Evolutionary conservation across 2,113 vertebrate species (phyloP).

Genomic region (Regulus satrapa): DNA sequence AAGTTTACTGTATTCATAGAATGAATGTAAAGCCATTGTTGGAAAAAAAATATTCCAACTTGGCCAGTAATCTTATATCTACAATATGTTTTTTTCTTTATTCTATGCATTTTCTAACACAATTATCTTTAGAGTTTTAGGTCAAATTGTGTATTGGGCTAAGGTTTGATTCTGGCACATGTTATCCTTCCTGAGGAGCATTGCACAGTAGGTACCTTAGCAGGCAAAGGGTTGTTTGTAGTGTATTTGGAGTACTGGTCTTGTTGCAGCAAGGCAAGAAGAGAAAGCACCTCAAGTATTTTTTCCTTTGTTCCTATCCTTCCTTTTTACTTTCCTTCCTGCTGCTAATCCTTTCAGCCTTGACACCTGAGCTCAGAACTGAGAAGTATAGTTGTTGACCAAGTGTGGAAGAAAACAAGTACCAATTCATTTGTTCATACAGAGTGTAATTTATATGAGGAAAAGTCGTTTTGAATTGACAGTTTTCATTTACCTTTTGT

Average conservation of each 20-base stretch:
- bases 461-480: constrained; percentile 24
- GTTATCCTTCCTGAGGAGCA: not conserved
- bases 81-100: not conserved
- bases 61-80: not conserved
- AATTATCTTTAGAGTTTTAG: not conserved
- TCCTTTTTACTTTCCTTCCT: not conserved
- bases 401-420: constrained; percentile 1
- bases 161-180: not conserved
- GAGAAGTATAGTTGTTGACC: not conserved
- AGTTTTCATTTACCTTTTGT: constrained; percentile 23
- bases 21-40: not conserved
- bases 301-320: not conserved
- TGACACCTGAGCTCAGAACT: not conserved
- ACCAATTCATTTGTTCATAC: not conserved
- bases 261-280: not conserved
- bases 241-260: not conserved
- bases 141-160: not conserved
- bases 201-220: not conserved
- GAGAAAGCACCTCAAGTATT: not conserved
- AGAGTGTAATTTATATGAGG: constrained; percentile 12
- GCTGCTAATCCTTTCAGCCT: not conserved
- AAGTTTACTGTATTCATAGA: not conserved
- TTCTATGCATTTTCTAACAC: not conserved
- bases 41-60: not conserved
- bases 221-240: not conserved